These are phyloP conservation scores for Eledone cirrhosa DNA, from an alignment of 2,888 invertebrate species.

Conservation along the genomic window DNA sequence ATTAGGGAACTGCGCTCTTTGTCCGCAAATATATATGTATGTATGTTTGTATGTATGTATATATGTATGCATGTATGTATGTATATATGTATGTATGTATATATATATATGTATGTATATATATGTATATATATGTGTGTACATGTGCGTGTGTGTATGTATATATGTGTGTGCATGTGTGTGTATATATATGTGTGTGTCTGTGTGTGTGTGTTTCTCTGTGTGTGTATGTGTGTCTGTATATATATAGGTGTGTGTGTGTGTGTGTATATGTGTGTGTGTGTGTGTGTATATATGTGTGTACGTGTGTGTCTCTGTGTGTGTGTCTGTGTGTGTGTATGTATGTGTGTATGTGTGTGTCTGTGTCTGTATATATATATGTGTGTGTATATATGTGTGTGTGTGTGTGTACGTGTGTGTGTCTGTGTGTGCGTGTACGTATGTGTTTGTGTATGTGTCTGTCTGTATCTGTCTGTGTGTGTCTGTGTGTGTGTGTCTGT, in stretches of 20 bases:
- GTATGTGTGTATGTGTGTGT: neutral
- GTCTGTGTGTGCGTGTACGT: neutral
- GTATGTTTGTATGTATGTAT: no score
- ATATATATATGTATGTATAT: no score
- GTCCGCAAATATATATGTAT: no score
- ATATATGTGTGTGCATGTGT: neutral
- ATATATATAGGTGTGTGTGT: neutral
- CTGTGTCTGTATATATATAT: constrained; percentile 2
- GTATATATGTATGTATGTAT: no score
- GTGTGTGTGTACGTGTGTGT: neutral
- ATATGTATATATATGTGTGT: no score
- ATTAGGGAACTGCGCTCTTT: no score
- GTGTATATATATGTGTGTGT: no score
- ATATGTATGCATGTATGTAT: no score
- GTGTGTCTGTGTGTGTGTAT: neutral
- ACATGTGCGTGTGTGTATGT: neutral
- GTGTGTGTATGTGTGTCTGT: constrained; percentile 3
- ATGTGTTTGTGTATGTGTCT: neutral
- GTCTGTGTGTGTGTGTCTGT: constrained; percentile 21
- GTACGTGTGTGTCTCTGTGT: neutral
- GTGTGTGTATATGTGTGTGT: neutral
- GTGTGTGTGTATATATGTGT: neutral
- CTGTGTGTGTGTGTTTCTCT: neutral
- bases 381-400: neutral
- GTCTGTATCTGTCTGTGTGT: neutral